Evolutionary conservation across 2,797 vertebrate genomes (phyloP).

Genomic region (Falco novaeseelandiae): DNA sequence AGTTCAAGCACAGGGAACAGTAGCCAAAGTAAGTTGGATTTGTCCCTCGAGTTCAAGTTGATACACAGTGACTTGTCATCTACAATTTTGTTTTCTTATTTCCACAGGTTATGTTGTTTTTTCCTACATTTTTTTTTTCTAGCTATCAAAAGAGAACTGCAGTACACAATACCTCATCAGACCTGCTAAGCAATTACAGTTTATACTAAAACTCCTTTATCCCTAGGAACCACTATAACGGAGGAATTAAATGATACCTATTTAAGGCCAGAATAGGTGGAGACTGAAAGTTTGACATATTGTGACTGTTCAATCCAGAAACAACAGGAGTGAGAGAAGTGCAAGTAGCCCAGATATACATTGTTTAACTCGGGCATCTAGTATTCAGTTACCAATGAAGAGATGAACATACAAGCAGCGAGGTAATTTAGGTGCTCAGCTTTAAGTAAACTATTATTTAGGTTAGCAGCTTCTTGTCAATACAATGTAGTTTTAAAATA

Average conservation of each 20-base stretch:
- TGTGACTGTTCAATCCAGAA: neutral
- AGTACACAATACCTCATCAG: neutral
- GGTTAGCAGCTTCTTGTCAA: neutral
- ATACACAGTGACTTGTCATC: neutral
- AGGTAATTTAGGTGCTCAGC: neutral
- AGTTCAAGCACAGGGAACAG: neutral
- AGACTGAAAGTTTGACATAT: neutral
- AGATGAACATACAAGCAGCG: neutral
- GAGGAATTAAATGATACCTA: neutral
- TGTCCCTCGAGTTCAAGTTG: neutral
- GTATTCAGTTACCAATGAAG: neutral
- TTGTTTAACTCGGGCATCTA: neutral
- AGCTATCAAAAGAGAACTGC: neutral
- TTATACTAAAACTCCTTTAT: neutral
- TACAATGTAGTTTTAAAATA: neutral
- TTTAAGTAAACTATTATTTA: neutral
- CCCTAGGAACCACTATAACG: neutral
- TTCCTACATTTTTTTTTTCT: neutral
- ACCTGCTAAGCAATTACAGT: neutral
- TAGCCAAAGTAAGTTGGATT: neutral
- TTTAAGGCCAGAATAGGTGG: neutral
- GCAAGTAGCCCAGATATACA: neutral
- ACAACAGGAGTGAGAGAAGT: neutral
- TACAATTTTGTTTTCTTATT: neutral
- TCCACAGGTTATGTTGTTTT: neutral